These are phyloP conservation scores for Alcis repandata DNA, from an alignment of 2,888 invertebrate species.

Conservation along the genomic window DNA sequence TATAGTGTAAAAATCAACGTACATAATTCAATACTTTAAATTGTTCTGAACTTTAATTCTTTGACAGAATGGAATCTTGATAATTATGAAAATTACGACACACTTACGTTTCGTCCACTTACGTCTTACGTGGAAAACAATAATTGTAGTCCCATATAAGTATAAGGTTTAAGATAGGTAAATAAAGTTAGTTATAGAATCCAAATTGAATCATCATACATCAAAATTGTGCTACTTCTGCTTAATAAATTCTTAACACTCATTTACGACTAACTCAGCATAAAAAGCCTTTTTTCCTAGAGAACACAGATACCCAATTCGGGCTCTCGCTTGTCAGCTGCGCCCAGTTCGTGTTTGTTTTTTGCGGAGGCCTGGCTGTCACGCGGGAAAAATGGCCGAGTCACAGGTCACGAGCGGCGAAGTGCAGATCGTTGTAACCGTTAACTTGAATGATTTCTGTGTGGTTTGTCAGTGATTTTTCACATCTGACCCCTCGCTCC, in stretches of 20 bases:
- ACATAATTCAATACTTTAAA: no score
- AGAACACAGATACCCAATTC: conserved; percentile 26
- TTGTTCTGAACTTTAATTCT: no score
- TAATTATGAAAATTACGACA: no score
- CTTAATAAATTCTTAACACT: not conserved
- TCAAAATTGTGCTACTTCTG: no score
- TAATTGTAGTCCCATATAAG: no score
- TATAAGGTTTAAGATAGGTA: no score
- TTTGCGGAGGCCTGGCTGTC: conserved; percentile 59
- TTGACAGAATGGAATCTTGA: no score
- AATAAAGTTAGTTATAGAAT: no score
- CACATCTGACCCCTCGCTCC: conserved; percentile 57
- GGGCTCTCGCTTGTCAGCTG: conserved; percentile 27
- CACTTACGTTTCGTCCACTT: no score
- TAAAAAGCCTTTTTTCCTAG: conserved; percentile 1
- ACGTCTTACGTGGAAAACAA: no score
- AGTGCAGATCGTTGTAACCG: conserved; percentile 77
- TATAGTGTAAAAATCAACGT: no score
- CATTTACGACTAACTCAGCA: not conserved
- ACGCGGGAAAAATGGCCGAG: conserved; percentile 65
- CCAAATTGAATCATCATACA: no score
- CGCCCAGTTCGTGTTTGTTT: conserved; percentile 56
- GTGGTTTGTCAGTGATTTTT: conserved; percentile 73
- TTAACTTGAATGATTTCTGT: conserved; percentile 76
- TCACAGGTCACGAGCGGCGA: conserved; percentile 68